Evolutionary conservation across 1,140 invertebrate genomes (phyloP).

Genomic region (Neodiprion lecontei): DNA sequence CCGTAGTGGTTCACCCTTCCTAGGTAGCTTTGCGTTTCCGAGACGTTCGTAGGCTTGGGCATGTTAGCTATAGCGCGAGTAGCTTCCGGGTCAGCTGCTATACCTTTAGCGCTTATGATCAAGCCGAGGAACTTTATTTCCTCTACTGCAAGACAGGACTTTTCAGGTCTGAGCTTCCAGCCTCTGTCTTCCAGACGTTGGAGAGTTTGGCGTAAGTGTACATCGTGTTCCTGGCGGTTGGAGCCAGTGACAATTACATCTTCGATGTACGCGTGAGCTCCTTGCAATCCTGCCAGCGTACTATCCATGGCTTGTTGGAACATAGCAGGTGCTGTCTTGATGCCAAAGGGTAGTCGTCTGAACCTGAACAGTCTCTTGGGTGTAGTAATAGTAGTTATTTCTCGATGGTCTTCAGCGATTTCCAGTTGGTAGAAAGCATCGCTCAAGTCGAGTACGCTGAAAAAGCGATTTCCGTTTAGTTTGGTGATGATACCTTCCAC

Average conservation of each 20-base stretch:
- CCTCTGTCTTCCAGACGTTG: background rate
- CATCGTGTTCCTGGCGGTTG: slow-evolving; percentile 14
- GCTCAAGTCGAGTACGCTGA: slow-evolving; percentile 15
- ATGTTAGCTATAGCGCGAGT: slow-evolving; percentile 41
- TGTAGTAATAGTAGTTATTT: slow-evolving; percentile 28
- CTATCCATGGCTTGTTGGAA: slow-evolving; percentile 62
- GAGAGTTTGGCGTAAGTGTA: background rate
- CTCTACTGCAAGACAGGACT: slow-evolving; percentile 35
- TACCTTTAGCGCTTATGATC: slow-evolving; percentile 38
- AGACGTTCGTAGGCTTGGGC: slow-evolving; percentile 32
- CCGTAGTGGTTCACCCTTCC: slow-evolving; percentile 51
- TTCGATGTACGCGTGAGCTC: slow-evolving; percentile 8
- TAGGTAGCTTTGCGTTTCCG: slow-evolving; percentile 40
- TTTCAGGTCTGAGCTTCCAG: slow-evolving; percentile 4
- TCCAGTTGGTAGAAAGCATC: slow-evolving; percentile 8
- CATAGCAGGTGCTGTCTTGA: slow-evolving; percentile 58
- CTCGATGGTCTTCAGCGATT: slow-evolving; percentile 17
- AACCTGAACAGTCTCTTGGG: slow-evolving; percentile 9
- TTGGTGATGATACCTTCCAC: slow-evolving; percentile 1
- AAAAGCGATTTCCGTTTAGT: slow-evolving; percentile 14
- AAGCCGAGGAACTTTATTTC: slow-evolving; percentile 45
- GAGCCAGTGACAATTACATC: slow-evolving; percentile 8
- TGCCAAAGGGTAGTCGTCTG: slow-evolving; percentile 1
- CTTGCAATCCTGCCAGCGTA: slow-evolving; percentile 25
- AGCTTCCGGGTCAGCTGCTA: slow-evolving; percentile 38